Evolutionary conservation across 2,797 vertebrate species (phyloP).

Genomic region (Rachycentron canadum): DNA sequence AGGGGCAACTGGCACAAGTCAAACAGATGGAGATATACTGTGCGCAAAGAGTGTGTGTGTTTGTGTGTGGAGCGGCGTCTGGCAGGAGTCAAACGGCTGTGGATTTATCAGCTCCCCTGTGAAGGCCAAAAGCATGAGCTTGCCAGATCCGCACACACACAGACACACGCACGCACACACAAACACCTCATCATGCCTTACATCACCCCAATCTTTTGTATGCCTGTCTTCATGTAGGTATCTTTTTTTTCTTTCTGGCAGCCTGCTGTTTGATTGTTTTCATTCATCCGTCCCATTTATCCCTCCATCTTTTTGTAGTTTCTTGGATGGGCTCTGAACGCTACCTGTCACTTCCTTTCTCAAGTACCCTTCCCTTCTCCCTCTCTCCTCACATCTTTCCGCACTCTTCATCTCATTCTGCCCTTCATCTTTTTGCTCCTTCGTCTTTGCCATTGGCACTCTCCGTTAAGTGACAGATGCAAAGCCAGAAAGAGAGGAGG

Average conservation of each 20-base stretch:
- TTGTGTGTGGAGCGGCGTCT: slow-evolving; percentile 44
- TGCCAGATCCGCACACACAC: slow-evolving; percentile 48
- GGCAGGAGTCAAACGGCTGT: slow-evolving; percentile 75
- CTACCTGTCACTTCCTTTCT: slow-evolving; percentile 1
- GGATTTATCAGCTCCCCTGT: slow-evolving; percentile 72
- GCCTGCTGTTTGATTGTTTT: slow-evolving; percentile 24
- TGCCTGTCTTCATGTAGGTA: slow-evolving; percentile 34
- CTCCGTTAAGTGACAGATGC: slow-evolving; percentile 37
- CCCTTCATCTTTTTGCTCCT: slow-evolving; percentile 16
- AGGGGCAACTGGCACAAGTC: slow-evolving; percentile 70
- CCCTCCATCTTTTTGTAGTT: slow-evolving; percentile 15
- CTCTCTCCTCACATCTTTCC: not conserved
- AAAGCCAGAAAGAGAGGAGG: not conserved
- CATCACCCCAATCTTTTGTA: not conserved
- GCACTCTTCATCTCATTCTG: slow-evolving; percentile 2
- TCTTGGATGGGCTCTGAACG: slow-evolving; percentile 15
- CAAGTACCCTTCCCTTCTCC: not conserved
- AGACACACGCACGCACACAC: not conserved
- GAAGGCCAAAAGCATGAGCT: slow-evolving; percentile 55
- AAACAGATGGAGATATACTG: slow-evolving; percentile 74
- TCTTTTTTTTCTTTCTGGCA: not conserved
- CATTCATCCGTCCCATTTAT: slow-evolving; percentile 9
- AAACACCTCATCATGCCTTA: slow-evolving; percentile 1
- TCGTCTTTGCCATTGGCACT: slow-evolving; percentile 45
- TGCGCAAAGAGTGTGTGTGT: slow-evolving; percentile 28